Percentiles rank a stretch among this genome's conserved stretches.
Evolutionary conservation across 2,888 invertebrate species (phyloP).

Genomic region (Lycocerus yunnanus): DNA sequence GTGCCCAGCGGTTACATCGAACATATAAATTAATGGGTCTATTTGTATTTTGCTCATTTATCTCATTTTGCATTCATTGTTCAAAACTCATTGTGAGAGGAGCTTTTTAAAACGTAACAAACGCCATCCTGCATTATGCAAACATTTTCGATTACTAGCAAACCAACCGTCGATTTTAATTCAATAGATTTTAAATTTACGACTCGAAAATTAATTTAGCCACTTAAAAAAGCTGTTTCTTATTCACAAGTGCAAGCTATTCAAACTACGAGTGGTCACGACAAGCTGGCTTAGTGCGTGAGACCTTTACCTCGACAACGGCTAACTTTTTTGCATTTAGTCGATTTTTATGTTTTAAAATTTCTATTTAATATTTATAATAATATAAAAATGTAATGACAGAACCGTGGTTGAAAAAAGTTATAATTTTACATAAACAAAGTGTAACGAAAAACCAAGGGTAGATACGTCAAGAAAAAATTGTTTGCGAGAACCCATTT

Average conservation of each 20-base stretch:
- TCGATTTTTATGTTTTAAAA: too few species aligned
- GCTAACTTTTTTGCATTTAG: too few species aligned
- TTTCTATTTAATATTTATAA: too few species aligned
- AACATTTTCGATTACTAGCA: neutral
- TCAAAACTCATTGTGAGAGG: neutral
- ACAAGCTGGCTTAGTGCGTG: neutral
- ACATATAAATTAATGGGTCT: neutral
- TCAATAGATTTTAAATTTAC: neutral
- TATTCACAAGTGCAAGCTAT: conserved; percentile 8
- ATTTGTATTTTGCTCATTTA: neutral
- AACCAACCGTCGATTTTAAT: neutral
- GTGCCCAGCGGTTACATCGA: neutral
- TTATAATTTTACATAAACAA: neutral
- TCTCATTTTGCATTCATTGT: neutral
- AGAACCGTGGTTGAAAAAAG: neutral
- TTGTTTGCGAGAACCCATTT: neutral
- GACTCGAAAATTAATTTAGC: conserved; percentile 4
- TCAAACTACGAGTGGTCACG: neutral
- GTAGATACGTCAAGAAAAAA: neutral
- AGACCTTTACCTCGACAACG: neutral
- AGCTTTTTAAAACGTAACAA: neutral
- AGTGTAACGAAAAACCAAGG: neutral
- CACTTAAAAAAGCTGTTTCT: conserved; percentile 19
- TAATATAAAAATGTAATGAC: too few species aligned
- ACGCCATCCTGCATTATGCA: neutral